A percentile compares a stretch with the other conserved stretches of the same genome.
Conservation (phyloP, 2,113 vertebrate genomes). For the Aepyceros melampus region DNA sequence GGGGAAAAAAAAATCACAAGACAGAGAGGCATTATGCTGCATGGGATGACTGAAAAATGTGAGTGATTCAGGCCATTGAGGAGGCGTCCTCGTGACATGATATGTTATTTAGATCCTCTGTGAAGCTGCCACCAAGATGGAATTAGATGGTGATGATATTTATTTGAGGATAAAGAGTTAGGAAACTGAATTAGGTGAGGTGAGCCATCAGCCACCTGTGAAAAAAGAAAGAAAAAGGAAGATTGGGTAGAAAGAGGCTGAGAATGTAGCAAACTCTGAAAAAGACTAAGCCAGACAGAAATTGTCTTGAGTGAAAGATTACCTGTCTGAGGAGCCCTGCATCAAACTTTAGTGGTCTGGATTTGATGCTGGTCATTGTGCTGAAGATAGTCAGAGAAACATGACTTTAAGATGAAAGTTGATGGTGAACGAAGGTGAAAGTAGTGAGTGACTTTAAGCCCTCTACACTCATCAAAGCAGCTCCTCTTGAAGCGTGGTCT, state of each 20-base stretch:
- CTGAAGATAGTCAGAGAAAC: background rate
- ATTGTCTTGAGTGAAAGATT: background rate
- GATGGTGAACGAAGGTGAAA: background rate
- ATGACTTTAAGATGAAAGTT: background rate
- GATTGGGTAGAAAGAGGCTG: background rate
- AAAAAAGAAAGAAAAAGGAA: background rate
- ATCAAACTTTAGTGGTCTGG: background rate
- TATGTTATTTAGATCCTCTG: background rate
- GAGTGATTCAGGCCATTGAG: background rate
- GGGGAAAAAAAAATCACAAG: background rate
- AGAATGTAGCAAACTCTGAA: background rate
- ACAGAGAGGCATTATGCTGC: background rate
- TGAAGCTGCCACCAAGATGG: background rate
- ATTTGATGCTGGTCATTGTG: too few relatives aligned
- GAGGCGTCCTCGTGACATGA: fast-evolving
- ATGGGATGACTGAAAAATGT: background rate
- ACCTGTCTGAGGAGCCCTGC: background rate
- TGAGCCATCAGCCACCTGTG: background rate
- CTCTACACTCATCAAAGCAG: fast-evolving
- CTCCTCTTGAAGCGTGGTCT: background rate
- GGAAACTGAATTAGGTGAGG: fast-evolving
- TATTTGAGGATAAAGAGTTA: background rate
- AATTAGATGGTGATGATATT: background rate
- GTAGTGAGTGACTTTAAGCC: background rate
- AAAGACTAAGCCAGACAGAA: background rate